phyloP scores from a whole-genome alignment of 1,140 invertebrate genomes.

The Camponotus vicinus region DNA sequence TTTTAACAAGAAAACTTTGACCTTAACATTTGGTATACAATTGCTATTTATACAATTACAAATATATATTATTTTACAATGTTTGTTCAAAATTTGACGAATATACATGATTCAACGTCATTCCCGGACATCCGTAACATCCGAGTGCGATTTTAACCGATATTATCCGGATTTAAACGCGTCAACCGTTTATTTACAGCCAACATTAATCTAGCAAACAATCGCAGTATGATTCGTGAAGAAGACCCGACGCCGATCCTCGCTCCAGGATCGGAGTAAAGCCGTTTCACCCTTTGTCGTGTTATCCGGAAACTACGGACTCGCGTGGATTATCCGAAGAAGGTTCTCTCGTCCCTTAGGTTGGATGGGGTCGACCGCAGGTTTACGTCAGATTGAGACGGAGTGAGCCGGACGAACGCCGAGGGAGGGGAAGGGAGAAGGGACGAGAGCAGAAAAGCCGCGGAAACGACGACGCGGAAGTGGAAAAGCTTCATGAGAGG shows the following conservation, averaged over 20 bases:
- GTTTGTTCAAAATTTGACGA: background rate
- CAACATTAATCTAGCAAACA: slow-evolving; percentile 35
- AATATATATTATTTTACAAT: too few relatives aligned
- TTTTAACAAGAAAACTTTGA: background rate
- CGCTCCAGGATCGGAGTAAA: slow-evolving; percentile 39
- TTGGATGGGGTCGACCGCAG: slow-evolving; percentile 50
- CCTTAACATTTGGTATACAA: background rate
- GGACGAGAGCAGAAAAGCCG: slow-evolving; percentile 51
- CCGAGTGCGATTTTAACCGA: background rate
- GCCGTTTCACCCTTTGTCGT: slow-evolving; percentile 51
- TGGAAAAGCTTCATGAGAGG: slow-evolving; percentile 65
- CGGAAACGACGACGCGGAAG: slow-evolving; percentile 60
- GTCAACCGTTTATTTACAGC: slow-evolving; percentile 40
- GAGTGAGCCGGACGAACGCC: slow-evolving; percentile 19
- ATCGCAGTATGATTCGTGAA: slow-evolving; percentile 46
- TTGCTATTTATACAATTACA: background rate
- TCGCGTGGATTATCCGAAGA: slow-evolving; percentile 62
- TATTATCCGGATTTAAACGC: background rate
- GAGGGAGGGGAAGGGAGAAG: background rate
- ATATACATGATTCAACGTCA: background rate
- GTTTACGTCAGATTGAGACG: slow-evolving; percentile 59
- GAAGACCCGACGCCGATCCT: slow-evolving; percentile 23
- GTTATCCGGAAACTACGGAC: slow-evolving; percentile 59
- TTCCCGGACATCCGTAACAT: background rate
- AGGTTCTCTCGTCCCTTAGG: slow-evolving; percentile 54